Evolutionary conservation across 2,797 vertebrate genomes (phyloP).

Genomic region (Novumbra hubbsi): DNA sequence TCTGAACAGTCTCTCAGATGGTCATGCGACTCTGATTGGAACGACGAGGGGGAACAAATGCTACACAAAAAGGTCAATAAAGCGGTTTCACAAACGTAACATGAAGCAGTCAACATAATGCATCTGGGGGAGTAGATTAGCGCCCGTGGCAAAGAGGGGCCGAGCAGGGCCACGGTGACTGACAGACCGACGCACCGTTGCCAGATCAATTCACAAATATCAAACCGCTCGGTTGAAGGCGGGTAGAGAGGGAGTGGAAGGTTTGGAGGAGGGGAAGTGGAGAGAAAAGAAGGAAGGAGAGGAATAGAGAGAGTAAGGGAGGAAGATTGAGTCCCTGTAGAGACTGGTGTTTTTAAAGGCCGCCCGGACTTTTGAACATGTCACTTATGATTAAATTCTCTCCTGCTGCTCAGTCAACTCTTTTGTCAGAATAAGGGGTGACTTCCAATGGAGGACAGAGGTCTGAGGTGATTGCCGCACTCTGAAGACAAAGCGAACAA

Average conservation of each 20-base stretch:
- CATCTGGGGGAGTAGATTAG: slow-evolving; percentile 74
- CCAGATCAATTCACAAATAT: slow-evolving; percentile 75
- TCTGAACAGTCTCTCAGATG: slow-evolving; percentile 38
- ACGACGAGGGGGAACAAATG: slow-evolving; percentile 34
- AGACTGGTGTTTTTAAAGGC: slow-evolving; percentile 66
- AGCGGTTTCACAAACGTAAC: slow-evolving; percentile 71
- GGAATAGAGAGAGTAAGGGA: no score
- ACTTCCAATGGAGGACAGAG: background rate
- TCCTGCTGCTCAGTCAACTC: slow-evolving; percentile 13
- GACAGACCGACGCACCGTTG: slow-evolving; percentile 57
- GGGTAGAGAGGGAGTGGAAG: background rate
- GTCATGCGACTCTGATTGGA: slow-evolving; percentile 43
- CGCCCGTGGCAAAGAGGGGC: slow-evolving; percentile 66
- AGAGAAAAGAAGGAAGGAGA: no score
- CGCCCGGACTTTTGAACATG: slow-evolving; percentile 54
- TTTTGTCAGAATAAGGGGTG: slow-evolving; percentile 16
- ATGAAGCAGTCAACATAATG: slow-evolving; percentile 69
- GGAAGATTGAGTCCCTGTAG: slow-evolving; percentile 43
- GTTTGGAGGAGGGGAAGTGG: no score
- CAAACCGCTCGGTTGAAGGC: slow-evolving; percentile 39
- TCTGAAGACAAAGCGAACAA: no score
- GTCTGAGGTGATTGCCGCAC: no score
- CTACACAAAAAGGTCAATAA: slow-evolving; percentile 77
- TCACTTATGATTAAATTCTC: slow-evolving; percentile 29
- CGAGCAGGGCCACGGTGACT: background rate